Base-by-base conservation (phyloP, 2,888 invertebrate genomes). In the Caenorhabditis imperialis region DNA sequence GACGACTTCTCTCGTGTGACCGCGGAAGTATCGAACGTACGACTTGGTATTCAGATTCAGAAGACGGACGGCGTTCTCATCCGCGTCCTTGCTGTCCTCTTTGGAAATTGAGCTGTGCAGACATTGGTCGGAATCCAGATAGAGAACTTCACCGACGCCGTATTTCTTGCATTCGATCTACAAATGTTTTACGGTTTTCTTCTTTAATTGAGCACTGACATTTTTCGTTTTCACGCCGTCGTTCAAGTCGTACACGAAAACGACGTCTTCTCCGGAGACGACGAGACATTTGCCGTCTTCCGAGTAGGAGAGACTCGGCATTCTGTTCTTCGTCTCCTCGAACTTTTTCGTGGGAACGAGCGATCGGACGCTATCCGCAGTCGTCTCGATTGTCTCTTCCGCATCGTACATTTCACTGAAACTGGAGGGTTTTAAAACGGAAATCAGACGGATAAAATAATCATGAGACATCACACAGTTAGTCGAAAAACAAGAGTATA, bases 91-190 rank as follows among this genome's bases (percentile, higher is more conserved):
- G 12, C 23, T 27, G 10, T 33, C 38, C n/a, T n/a, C n/a, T n/a
- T n/a, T n/a, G n/a, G n/a, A n/a, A n/a, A n/a, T n/a, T 40, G 61
- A 57, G 38, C 50, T 61, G 45, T 67, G 61, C 3, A 67, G 10
- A 35, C 74, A 74, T 16, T 22, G 25, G 3, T 54, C 55, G 1
- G 22, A 18, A 10, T 35, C 48, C 3, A 53, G 3, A 22, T 57
- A 57, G 18, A 55, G 38, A 12, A 67, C 7, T 6, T 51, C 22
- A 3, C 48, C 51, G 2, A 67, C 67, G 22, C 74, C 74, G 16
- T 73, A 73, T 20, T 73, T 73, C 20, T 51, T 60, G 16, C 48
- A 54, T 18, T 65, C 65, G 16, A 73, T 44, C 67, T 67, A 30
- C 5, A 37, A 44, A 7, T 14, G 2, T 6, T 58, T 33, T 23